These are phyloP conservation scores for Epizoanthus rinbou DNA, from an alignment of 92 coral and sea anemone genomes.

Conservation along the genomic window DNA sequence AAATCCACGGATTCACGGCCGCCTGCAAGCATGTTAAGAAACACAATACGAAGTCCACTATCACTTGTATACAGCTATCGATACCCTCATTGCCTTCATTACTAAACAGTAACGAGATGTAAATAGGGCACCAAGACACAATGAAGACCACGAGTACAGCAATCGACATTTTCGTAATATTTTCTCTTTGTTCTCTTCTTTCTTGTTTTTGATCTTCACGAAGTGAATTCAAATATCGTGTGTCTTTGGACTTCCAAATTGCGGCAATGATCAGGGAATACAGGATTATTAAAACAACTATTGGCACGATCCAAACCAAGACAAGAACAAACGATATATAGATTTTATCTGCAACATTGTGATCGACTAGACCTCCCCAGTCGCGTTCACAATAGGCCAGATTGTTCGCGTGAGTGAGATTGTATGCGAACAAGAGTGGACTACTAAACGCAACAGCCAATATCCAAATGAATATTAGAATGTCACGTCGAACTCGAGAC, in stretches of 20 bases:
- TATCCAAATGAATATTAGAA: background rate
- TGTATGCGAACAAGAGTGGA: constrained; percentile 4
- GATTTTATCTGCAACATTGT: background rate
- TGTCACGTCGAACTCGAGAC: background rate
- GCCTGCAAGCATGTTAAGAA: background rate
- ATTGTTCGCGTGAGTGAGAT: background rate
- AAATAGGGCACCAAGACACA: background rate
- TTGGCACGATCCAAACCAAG: background rate
- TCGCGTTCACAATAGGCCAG: background rate
- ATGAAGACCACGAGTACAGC: background rate
- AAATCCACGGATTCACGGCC: constrained; percentile 7
- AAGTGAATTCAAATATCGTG: background rate
- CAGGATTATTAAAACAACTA: background rate
- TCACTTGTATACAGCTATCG: background rate
- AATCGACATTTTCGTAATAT: background rate
- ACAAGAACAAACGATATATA: background rate
- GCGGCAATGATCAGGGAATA: background rate
- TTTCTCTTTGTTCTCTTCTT: background rate
- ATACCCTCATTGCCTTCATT: background rate
- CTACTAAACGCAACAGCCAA: background rate
- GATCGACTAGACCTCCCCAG: background rate
- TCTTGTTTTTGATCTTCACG: background rate
- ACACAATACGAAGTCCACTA: background rate
- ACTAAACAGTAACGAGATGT: background rate
- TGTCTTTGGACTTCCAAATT: background rate